These are phyloP conservation scores for Trachymyrmex septentrionalis DNA, from an alignment of 1,140 invertebrate genomes.

Conservation along the genomic window DNA sequence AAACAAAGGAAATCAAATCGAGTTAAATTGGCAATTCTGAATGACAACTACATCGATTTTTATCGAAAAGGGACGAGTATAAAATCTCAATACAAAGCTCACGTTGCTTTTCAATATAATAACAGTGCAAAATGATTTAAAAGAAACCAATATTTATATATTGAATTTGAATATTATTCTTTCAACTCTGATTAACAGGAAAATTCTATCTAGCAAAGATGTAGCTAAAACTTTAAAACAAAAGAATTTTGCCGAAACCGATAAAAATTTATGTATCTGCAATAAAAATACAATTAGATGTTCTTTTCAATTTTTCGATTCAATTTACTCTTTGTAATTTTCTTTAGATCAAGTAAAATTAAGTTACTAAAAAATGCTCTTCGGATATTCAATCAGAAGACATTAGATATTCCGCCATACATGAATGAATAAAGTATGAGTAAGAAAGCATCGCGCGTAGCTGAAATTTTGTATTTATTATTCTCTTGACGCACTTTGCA, in stretches of 20 bases:
- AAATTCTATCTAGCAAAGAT: conserved; percentile 8
- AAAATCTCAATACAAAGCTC: conserved; percentile 21
- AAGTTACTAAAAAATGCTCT: conserved; percentile 16
- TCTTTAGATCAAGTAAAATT: not conserved
- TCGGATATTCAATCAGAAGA: conserved; percentile 22
- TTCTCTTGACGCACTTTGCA: conserved; percentile 59
- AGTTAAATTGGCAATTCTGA: conserved; percentile 24
- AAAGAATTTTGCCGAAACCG: not conserved
- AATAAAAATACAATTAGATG: conserved; percentile 1
- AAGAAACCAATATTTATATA: not conserved
- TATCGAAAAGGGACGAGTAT: conserved; percentile 8
- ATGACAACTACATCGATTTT: not conserved
- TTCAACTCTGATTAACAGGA: conserved; percentile 37
- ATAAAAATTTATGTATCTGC: not conserved
- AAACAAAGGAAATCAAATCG: conserved; percentile 40
- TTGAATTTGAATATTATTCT: conserved; percentile 43
- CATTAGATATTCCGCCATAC: conserved; percentile 1
- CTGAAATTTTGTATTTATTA: conserved; percentile 64
- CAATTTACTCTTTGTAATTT: conserved; percentile 8
- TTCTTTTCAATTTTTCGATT: conserved; percentile 8
- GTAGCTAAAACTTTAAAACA: conserved; percentile 15
- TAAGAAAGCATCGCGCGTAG: conserved; percentile 13
- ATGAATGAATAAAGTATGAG: conserved; percentile 29
- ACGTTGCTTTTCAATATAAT: not conserved
- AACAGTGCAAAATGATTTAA: conserved; percentile 15